Percentiles rank a stretch among this genome's conserved stretches.
Conservation (phyloP, 2,113 vertebrate genomes). For the Cairina moschata region DNA sequence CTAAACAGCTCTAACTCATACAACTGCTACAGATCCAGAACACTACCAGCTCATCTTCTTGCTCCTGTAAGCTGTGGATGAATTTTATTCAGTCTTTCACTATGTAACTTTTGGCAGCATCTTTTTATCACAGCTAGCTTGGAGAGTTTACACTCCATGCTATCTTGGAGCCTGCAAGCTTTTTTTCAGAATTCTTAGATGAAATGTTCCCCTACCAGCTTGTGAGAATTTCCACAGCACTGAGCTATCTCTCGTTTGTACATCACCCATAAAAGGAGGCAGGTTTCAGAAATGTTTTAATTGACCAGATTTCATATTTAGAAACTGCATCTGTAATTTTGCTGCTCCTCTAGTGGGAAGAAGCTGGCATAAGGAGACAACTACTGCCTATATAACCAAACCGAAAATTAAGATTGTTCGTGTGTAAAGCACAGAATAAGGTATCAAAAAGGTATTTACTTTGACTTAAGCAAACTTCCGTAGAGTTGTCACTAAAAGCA, state of each 20-base stretch:
- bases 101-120: not conserved
- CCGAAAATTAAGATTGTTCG: not conserved
- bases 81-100: not conserved
- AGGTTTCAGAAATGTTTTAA: not conserved
- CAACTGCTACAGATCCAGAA: not conserved
- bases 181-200: not conserved
- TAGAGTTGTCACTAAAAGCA: not conserved
- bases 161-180: not conserved
- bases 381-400: not conserved
- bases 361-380: not conserved
- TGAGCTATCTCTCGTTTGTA: not conserved
- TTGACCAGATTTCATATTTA: not conserved
- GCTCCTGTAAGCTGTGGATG: not conserved
- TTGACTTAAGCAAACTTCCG: not conserved
- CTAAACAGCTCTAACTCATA: too few relatives aligned
- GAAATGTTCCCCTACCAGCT: not conserved
- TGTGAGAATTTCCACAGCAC: not conserved
- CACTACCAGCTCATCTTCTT: not conserved
- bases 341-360: not conserved
- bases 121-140: not conserved
- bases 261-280: not conserved
- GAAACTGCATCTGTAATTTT: not conserved
- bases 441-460: not conserved
- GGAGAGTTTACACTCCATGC: not conserved
- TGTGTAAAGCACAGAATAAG: not conserved